A percentile compares a stretch with the other conserved stretches of the same genome.
Conservation (phyloP, 1,140 invertebrate genomes). For the Drosophila bocki region DNA sequence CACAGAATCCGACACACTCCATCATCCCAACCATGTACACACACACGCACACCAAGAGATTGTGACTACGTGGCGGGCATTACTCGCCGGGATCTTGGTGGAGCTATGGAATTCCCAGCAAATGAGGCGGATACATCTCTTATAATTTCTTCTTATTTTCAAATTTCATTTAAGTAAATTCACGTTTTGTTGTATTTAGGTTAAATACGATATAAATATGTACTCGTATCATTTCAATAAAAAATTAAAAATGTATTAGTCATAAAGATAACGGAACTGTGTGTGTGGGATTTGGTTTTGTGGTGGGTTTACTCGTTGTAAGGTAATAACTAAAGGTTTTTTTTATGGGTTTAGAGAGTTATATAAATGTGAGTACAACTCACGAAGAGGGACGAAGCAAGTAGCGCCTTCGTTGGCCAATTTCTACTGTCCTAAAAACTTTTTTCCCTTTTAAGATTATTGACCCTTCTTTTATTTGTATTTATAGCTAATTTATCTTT, state of each 20-base stretch:
- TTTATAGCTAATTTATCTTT: too few species aligned
- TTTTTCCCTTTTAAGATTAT: too few species aligned
- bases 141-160: background rate
- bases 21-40: background rate
- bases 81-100: background rate
- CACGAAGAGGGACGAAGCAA: background rate
- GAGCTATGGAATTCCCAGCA: slow-evolving; percentile 11
- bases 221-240: slow-evolving; percentile 20
- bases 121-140: slow-evolving; percentile 14
- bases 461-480: too few species aligned
- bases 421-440: background rate
- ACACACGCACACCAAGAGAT: background rate
- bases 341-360: background rate
- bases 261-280: slow-evolving; percentile 10
- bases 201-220: slow-evolving; percentile 10
- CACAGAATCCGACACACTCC: background rate
- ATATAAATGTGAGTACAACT: background rate
- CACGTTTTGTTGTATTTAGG: slow-evolving; percentile 16
- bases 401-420: background rate
- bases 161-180: background rate
- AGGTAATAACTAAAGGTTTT: background rate
- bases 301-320: background rate
- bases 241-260: slow-evolving; percentile 16
- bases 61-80: slow-evolving; percentile 12
- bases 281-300: background rate